phyloP scores from a whole-genome alignment of 2,113 vertebrate species.

The Bolborhynchus lineola region DNA sequence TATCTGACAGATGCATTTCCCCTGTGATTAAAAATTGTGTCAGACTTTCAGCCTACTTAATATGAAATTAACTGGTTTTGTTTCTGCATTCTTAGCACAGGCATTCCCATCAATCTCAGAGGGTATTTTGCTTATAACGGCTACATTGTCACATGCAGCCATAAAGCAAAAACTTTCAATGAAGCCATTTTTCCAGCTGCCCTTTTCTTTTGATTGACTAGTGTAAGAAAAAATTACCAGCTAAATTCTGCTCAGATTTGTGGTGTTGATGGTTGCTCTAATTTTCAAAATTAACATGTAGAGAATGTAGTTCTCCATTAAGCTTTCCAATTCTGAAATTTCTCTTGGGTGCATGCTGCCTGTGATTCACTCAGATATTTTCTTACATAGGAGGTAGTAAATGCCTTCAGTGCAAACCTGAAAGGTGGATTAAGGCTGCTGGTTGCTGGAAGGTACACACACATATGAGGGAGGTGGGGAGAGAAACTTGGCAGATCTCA shows the following conservation, averaged over 20 bases:
- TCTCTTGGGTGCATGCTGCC: accelerated
- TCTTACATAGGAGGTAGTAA: not conserved
- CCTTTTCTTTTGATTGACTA: not conserved
- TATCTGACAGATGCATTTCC: not conserved
- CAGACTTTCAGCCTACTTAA: not conserved
- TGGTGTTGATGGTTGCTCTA: not conserved
- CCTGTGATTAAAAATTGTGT: not conserved
- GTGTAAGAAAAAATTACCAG: not conserved
- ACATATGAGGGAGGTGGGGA: accelerated
- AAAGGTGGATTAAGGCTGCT: not conserved
- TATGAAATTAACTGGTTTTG: not conserved
- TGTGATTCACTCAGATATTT: accelerated
- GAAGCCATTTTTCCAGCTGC: not conserved
- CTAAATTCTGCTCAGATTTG: not conserved
- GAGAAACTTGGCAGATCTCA: not conserved
- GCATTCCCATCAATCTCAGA: not conserved
- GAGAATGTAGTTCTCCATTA: not conserved
- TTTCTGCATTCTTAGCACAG: not conserved
- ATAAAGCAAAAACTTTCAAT: not conserved
- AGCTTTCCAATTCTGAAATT: not conserved
- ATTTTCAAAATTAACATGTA: not conserved
- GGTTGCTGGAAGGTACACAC: not conserved
- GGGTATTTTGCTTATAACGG: not conserved
- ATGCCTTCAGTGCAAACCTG: not conserved
- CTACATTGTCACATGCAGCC: not conserved